These are phyloP conservation scores for Gallinago media DNA, from an alignment of 2,113 vertebrate genomes.

Conservation along the genomic window DNA sequence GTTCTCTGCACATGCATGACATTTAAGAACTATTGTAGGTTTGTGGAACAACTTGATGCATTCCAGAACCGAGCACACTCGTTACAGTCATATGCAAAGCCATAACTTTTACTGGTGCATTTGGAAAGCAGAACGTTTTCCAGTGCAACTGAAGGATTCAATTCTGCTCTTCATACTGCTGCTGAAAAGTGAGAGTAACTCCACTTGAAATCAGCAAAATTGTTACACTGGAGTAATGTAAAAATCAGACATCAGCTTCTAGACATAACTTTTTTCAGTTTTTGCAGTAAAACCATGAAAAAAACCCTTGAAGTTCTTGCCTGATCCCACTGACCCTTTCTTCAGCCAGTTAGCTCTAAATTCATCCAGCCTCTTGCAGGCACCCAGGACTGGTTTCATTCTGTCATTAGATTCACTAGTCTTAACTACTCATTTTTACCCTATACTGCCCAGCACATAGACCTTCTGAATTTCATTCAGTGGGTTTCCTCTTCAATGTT, in stretches of 20 bases:
- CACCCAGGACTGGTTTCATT: not conserved
- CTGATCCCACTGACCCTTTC: not conserved
- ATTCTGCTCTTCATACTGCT: not conserved
- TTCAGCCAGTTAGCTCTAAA: not conserved
- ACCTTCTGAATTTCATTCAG: not conserved
- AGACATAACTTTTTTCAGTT: not conserved
- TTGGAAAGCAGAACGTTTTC: not conserved
- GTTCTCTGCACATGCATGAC: not conserved
- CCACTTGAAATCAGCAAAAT: not conserved
- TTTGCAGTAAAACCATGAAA: not conserved
- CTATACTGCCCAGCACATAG: not conserved
- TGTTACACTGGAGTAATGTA: not conserved
- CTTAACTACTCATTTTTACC: not conserved
- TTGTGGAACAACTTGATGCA: not conserved
- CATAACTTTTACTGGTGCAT: not conserved
- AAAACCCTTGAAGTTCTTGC: not conserved
- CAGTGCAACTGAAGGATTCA: not conserved
- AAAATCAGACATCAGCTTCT: not conserved
- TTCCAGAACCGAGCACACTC: not conserved
- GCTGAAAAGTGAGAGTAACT: not conserved
- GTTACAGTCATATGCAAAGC: not conserved
- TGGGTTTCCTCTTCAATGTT: not conserved
- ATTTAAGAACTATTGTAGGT: not conserved
- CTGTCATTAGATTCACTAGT: not conserved
- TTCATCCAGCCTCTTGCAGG: not conserved